Percentiles rank a stretch among this genome's conserved stretches.
Conservation (phyloP, 2,113 vertebrate species). For the Lepisosteus osseus region DNA sequence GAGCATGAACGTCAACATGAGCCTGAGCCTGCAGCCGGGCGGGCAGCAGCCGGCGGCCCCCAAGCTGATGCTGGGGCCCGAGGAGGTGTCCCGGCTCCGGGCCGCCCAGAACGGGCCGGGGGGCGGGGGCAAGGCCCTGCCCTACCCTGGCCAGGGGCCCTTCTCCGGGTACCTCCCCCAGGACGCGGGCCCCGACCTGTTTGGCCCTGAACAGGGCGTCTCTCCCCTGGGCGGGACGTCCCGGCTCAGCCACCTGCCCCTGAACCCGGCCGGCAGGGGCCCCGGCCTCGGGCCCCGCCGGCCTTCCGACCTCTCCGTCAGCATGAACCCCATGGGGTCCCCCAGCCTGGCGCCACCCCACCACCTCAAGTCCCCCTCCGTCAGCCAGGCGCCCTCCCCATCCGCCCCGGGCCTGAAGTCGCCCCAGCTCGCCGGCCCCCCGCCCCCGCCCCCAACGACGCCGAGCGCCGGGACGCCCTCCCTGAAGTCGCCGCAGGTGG, state of each 20-base stretch:
- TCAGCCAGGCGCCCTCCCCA: constrained; percentile 85
- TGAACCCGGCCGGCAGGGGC: constrained; percentile 66
- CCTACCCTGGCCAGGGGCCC: constrained; percentile 75
- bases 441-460: constrained; percentile 64
- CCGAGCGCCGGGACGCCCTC: constrained; percentile 71
- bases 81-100: constrained; percentile 77
- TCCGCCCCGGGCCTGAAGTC: constrained; percentile 88
- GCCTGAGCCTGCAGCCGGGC: constrained; percentile 83
- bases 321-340: constrained; percentile 80
- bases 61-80: constrained; percentile 79
- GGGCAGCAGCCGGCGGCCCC: constrained; percentile 75
- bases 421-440: constrained; percentile 76
- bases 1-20: constrained; percentile 83
- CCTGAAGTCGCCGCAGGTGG: constrained; percentile 87
- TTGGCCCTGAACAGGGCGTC: constrained; percentile 75
- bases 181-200: constrained; percentile 78
- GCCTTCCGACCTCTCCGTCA: constrained; percentile 83
- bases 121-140: constrained; percentile 74
- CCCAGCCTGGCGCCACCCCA: constrained; percentile 74
- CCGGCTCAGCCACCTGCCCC: constrained; percentile 86
- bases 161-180: constrained; percentile 80
- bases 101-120: constrained; percentile 75
- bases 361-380: constrained; percentile 86
- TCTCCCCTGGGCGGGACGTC: constrained; percentile 71
- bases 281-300: constrained; percentile 67